These are phyloP conservation scores for Hipparchia sbordonii DNA, from an alignment of 2,888 invertebrate species.

Conservation along the genomic window DNA sequence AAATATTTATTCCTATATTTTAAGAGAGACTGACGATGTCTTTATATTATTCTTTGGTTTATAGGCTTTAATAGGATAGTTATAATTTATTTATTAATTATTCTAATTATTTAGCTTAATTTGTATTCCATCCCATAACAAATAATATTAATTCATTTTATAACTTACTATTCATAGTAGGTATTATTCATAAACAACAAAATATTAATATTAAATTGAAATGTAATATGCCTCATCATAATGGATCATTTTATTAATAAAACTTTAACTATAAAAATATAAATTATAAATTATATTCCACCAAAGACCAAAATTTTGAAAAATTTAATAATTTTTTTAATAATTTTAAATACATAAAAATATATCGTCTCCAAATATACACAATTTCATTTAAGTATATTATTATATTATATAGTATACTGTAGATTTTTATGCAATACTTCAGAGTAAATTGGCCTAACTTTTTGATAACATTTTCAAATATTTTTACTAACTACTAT, in stretches of 20 bases:
- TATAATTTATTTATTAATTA: constrained; percentile 3
- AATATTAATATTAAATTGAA: neutral
- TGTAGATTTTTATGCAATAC: constrained; percentile 22
- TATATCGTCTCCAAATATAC: neutral
- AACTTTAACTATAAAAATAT: neutral
- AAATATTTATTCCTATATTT: constrained; percentile 6
- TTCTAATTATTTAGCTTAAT: neutral
- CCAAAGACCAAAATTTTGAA: constrained; percentile 20
- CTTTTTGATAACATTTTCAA: constrained; percentile 30
- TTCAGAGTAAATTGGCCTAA: constrained; percentile 31
- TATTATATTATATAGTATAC: constrained; percentile 19
- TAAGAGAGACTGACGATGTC: constrained; percentile 18
- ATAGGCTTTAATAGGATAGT: constrained; percentile 33
- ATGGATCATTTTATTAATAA: neutral
- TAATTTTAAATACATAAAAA: neutral
- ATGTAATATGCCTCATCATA: neutral
- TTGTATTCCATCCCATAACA: constrained; percentile 26
- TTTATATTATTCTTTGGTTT: constrained; percentile 29
- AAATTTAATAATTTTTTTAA: neutral
- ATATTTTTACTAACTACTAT: constrained; percentile 22
- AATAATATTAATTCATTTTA: neutral
- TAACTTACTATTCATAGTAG: neutral
- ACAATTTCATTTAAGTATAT: neutral
- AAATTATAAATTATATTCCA: constrained; percentile 17
- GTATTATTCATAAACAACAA: neutral